These are phyloP conservation scores for Panagrolaimus sp. DNA, from an alignment of 1,140 invertebrate species.

Conservation along the genomic window DNA sequence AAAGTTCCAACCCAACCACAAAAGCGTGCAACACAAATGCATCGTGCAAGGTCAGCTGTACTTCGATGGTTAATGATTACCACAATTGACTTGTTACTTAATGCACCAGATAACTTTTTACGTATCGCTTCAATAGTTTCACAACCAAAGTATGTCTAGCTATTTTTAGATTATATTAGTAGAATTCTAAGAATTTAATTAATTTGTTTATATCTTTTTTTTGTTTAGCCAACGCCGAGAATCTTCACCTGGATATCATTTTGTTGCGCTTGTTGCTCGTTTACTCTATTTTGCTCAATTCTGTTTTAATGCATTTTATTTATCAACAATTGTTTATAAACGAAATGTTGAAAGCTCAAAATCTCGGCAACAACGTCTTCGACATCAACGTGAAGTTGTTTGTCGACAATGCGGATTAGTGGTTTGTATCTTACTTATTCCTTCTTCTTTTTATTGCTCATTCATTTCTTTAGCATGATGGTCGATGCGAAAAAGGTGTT, in stretches of 20 bases:
- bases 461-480: slow-evolving; percentile 9
- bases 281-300: slow-evolving; percentile 39
- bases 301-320: slow-evolving; percentile 37
- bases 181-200: not conserved
- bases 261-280: slow-evolving; percentile 30
- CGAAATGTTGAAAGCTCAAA: slow-evolving; percentile 26
- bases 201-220: not conserved
- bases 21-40: not conserved
- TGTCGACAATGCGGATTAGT: not conserved
- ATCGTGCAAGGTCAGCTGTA: slow-evolving; percentile 27
- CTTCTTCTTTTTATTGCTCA: not conserved
- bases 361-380: slow-evolving; percentile 1
- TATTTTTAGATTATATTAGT: slow-evolving; percentile 27
- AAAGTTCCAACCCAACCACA: not conserved
- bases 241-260: slow-evolving; percentile 8
- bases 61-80: slow-evolving; percentile 37
- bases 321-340: slow-evolving; percentile 32
- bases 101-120: slow-evolving; percentile 34
- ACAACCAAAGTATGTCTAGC: slow-evolving; percentile 21
- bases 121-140: slow-evolving; percentile 12
- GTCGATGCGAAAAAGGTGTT: not conserved
- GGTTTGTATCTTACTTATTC: no score
- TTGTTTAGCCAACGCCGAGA: not conserved
- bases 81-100: slow-evolving; percentile 34
- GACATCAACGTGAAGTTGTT: not conserved